These are phyloP conservation scores for Abscondita cerata DNA, from an alignment of 2,888 invertebrate species.

Conservation along the genomic window DNA sequence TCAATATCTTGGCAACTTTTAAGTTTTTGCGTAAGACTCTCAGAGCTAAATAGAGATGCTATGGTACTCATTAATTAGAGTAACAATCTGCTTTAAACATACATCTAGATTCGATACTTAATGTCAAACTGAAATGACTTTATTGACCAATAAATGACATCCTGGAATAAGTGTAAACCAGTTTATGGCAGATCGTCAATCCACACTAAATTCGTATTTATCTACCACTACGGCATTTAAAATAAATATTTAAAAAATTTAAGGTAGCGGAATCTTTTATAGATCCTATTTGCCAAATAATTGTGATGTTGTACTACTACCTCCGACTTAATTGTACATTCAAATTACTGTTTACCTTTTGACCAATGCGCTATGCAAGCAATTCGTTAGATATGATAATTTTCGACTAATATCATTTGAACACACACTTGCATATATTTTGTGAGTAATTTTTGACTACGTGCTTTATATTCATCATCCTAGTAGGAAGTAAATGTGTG, in stretches of 20 bases:
- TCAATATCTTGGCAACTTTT: too few species aligned
- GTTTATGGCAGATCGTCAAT: not conserved
- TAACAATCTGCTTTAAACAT: too few species aligned
- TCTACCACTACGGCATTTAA: too few species aligned
- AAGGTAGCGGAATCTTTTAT: too few species aligned
- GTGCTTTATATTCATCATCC: too few species aligned
- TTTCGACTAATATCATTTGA: not conserved
- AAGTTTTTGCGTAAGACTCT: too few species aligned
- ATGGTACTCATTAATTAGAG: too few species aligned
- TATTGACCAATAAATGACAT: conserved; percentile 10
- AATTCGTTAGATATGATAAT: conserved; percentile 58
- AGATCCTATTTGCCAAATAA: too few species aligned
- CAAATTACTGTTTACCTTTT: conserved; percentile 55
- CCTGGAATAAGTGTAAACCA: not conserved
- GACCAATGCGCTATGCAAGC: conserved; percentile 50
- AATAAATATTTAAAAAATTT: not conserved
- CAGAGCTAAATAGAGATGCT: too few species aligned
- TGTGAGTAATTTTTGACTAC: too few species aligned
- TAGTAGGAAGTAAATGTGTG: too few species aligned
- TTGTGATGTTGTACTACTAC: not conserved
- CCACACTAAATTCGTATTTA: too few species aligned
- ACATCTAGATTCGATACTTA: not conserved
- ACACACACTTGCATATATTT: not conserved
- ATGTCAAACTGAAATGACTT: not conserved
- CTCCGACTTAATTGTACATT: conserved; percentile 46